phyloP scores from a whole-genome alignment of 2,797 vertebrate species.

The Lycodopsis pacificus region DNA sequence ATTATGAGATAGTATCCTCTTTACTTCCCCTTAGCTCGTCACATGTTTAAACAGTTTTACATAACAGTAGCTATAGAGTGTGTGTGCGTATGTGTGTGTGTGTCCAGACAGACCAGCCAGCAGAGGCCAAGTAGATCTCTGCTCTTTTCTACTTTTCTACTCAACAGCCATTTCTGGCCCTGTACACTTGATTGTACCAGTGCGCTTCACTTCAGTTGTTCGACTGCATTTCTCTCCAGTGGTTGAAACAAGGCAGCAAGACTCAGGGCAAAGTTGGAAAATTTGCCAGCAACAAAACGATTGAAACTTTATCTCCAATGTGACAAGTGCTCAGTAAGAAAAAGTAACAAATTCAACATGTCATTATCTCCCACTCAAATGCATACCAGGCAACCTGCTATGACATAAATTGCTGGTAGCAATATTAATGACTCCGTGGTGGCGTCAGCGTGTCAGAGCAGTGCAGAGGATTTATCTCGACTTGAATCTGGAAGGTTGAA shows the following conservation, averaged over 20 bases:
- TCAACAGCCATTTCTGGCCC: conserved; percentile 40
- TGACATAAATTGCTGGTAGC: conserved; percentile 49
- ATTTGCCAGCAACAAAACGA: conserved; percentile 28
- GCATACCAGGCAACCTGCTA: conserved; percentile 32
- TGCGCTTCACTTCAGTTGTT: conserved; percentile 52
- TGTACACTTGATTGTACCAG: conserved; percentile 55
- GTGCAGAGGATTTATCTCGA: conserved; percentile 56
- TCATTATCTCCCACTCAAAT: conserved; percentile 35
- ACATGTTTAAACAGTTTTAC: neutral
- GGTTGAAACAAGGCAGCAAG: neutral
- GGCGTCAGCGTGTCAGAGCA: conserved; percentile 30
- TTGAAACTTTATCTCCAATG: conserved; percentile 15
- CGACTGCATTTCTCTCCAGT: conserved; percentile 39
- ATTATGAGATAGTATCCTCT: neutral
- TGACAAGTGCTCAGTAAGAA: conserved; percentile 20
- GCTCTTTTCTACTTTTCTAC: conserved; percentile 41
- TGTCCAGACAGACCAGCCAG: conserved; percentile 36
- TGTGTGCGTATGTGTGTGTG: conserved; percentile 13
- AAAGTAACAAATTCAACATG: conserved; percentile 32
- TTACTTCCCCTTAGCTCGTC: neutral
- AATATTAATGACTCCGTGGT: conserved; percentile 60
- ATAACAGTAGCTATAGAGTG: neutral
- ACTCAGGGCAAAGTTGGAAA: conserved; percentile 4
- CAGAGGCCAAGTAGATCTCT: conserved; percentile 35
- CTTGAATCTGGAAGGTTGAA: conserved; percentile 65